These are phyloP conservation scores for Macrostomum lignano DNA, from an alignment of 1,140 invertebrate species.

Conservation along the genomic window DNA sequence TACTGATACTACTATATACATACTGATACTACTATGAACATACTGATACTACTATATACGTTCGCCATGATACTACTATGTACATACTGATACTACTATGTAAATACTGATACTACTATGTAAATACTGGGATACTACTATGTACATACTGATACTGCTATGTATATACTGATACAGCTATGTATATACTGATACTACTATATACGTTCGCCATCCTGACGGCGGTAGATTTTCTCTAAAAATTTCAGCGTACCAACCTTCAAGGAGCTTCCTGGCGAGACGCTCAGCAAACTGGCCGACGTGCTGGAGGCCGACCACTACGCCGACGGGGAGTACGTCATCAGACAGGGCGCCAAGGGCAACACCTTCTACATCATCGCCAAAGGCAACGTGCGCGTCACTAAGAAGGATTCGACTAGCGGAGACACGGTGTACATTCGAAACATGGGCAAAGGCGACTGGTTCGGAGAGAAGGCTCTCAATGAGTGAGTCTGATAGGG, in stretches of 20 bases:
- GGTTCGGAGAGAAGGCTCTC: constrained; percentile 83
- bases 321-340: constrained; percentile 77
- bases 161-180: too few relatives aligned
- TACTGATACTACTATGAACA: too few relatives aligned
- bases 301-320: constrained; percentile 67
- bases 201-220: too few relatives aligned
- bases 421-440: constrained; percentile 63
- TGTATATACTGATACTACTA: too few relatives aligned
- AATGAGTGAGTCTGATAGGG: constrained; percentile 59
- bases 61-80: too few relatives aligned
- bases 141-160: too few relatives aligned
- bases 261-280: constrained; percentile 72
- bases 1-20: too few relatives aligned
- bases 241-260: constrained; percentile 68
- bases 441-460: constrained; percentile 59
- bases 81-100: too few relatives aligned
- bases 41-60: too few relatives aligned
- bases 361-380: constrained; percentile 99
- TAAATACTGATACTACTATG: too few relatives aligned
- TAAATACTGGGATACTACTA: too few relatives aligned
- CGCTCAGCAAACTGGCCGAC: constrained; percentile 83
- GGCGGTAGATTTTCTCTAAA: too few relatives aligned
- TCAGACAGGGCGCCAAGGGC: constrained; percentile 83
- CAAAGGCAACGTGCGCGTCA: constrained; percentile 71
- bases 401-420: constrained; percentile 64